Evolutionary conservation across 1,140 invertebrate genomes (phyloP).

Genomic region (Ceratoteleas bidentatus): DNA sequence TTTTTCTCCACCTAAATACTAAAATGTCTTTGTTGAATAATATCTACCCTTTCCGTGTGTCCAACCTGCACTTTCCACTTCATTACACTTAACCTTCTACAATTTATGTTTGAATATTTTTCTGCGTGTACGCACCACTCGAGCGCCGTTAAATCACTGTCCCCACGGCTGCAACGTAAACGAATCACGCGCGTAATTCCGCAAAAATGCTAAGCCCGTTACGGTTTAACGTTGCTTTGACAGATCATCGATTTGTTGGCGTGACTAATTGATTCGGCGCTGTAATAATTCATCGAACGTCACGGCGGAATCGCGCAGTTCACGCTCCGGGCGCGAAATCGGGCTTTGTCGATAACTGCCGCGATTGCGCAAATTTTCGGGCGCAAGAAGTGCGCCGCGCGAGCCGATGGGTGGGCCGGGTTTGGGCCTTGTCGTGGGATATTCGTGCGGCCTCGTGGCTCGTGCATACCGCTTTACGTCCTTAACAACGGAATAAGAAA

Average conservation of each 20-base stretch:
- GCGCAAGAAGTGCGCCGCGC: not conserved
- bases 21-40: too few relatives aligned
- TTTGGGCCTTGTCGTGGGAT: conserved; percentile 1
- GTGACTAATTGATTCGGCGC: conserved; percentile 41
- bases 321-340: not conserved
- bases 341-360: conserved; percentile 17
- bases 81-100: too few relatives aligned
- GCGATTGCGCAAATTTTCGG: not conserved
- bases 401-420: conserved; percentile 23
- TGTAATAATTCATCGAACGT: conserved; percentile 35
- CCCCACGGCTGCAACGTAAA: not conserved
- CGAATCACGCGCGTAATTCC: conserved; percentile 11
- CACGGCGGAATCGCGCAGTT: conserved; percentile 14
- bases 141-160: not conserved
- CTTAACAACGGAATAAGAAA: conserved; percentile 27
- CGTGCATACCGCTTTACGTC: conserved; percentile 21
- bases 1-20: too few relatives aligned
- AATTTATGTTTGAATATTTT: not conserved
- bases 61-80: too few relatives aligned
- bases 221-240: conserved; percentile 38
- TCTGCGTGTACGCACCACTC: not conserved
- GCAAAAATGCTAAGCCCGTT: conserved; percentile 16
- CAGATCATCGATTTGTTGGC: conserved; percentile 46
- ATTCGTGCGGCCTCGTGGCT: conserved; percentile 15
- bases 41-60: too few relatives aligned